Percentiles rank a stretch among this genome's conserved stretches.
These are phyloP conservation scores for Nematostella vectensis DNA, from an alignment of 92 coral and sea anemone species.

Conservation along the genomic window DNA sequence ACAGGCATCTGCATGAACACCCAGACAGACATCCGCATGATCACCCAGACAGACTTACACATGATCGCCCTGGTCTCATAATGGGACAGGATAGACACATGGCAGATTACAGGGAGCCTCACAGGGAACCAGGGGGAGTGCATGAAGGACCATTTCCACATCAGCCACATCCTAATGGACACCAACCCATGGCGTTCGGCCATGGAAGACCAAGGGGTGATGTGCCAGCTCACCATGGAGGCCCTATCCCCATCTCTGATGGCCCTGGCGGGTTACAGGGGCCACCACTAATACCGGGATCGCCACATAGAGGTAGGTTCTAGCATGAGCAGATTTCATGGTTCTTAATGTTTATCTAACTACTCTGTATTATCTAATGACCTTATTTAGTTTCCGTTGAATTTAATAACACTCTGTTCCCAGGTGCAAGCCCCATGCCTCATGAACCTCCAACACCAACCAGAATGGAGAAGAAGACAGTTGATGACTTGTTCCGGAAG, in stretches of 20 bases:
- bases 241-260: too few relatives aligned
- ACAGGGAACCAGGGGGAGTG: slow-evolving; percentile 1
- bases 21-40: neutral
- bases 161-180: slow-evolving; percentile 5
- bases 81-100: neutral
- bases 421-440: too few relatives aligned
- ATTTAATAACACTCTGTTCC: too few relatives aligned
- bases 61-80: neutral
- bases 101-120: neutral
- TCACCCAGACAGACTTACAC: too few relatives aligned
- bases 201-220: slow-evolving; percentile 32
- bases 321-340: too few relatives aligned
- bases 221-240: neutral
- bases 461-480: slow-evolving; percentile 79
- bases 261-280: slow-evolving; percentile 13
- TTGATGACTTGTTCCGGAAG: slow-evolving; percentile 79
- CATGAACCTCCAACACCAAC: slow-evolving; percentile 51
- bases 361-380: too few relatives aligned
- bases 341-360: too few relatives aligned
- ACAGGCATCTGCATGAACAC: too few relatives aligned
- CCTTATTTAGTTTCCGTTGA: neutral
- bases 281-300: slow-evolving; percentile 13
- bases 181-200: slow-evolving; percentile 8
- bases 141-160: slow-evolving; percentile 8
- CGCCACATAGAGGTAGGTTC: slow-evolving; percentile 8